Evolutionary conservation across 2,797 vertebrate genomes (phyloP), one percentile per base, ranked within the genome.

Genomic region (Poecilia gillii): DNA sequence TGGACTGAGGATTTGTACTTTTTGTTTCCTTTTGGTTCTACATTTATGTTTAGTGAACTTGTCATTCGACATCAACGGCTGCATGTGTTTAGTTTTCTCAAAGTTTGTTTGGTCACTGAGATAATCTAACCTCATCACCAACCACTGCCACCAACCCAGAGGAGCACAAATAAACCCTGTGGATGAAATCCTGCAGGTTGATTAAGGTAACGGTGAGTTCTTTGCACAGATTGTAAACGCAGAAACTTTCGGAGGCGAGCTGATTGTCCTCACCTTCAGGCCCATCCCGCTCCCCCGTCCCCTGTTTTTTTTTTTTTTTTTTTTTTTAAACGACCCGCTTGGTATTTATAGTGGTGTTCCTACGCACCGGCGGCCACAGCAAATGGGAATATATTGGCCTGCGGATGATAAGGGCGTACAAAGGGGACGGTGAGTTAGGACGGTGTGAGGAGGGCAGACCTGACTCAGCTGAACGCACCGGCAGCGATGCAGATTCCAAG

Each of bases 401-500:
- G 45, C 74, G 53, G 82, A 89, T 80, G 86, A 89, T 84, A 87
- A 89, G 85, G 85, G 78, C 81, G 70, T 28, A 75, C 80, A 81
- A 86, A 88, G 79, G 77, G 71, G 79, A 73, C 9, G 20, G 84
- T 23, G 74, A 77, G 79, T 80, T 51, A 68, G 41, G 33, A 43
- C 6, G 39, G 45, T 12, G 72, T 25, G 39, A 55, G 41, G 51
- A 25, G 73, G 64, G 75, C n/a, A 46, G 79, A 75, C 76, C 88
- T 93, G 91, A 92, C 86, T 93, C 91, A 88, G 91, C 91, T 80
- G 43, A 87, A 84, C 3, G 33, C 64, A 49, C 75, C 45, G 2
- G 31, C 77, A 23, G 66, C 72, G 81, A 86, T 84, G 82, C 83
- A 76, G 59, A 81, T 80, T 79, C 13, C 76, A 84, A 77, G 72